Evolutionary conservation across 2,113 vertebrate species (phyloP), one percentile per base, ranked within the genome.

Genomic region (Diadophis punctatus): DNA sequence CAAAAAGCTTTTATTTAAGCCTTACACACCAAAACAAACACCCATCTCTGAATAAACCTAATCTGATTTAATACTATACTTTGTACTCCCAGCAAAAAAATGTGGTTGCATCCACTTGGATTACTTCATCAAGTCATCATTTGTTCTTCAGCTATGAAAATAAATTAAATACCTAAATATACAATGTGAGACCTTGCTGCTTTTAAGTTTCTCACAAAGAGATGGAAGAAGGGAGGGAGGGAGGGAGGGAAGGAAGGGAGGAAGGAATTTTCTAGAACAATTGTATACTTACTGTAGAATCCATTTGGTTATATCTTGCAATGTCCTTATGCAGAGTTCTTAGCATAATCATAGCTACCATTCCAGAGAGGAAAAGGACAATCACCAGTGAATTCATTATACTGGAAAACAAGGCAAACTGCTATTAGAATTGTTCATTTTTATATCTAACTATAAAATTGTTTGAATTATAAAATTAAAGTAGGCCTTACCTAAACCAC

Each of bases 271-370:
- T 46, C 25, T 34, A 88, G 11, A 95, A 96, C 34, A 43, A 87
- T 93, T 90, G 8, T 89, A 63, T 85, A 98, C 98, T 98, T 94
- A 98, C 98, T 43, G 98, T 97, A 90, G 98, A 98, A 97, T 99
- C 99, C 97, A 99, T 98, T 95, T 99, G 99, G 97, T 99, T 99
- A 93, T 99, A 99, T 98, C 98, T 98, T 96, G 99, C 99, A 95
- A 99, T 99, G 96, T 99, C 99, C 97, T 99, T 99, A 97, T 99
- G 99, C 90, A 99, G 96, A 0, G 99, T 99, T 95, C 99, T 98
- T 95, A 99, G 95, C 99, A 99, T 99, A 95, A 99, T 99, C 99
- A 99, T 99, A 86, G 99, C 99, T 93, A 99, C 99, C 99, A 99
- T 99, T 92, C 99, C 99, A 95, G 99, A 99, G 46, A 99, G 97